Base-by-base conservation (phyloP, 2,888 invertebrate genomes). In the Parnassius mnemosyne region DNA sequence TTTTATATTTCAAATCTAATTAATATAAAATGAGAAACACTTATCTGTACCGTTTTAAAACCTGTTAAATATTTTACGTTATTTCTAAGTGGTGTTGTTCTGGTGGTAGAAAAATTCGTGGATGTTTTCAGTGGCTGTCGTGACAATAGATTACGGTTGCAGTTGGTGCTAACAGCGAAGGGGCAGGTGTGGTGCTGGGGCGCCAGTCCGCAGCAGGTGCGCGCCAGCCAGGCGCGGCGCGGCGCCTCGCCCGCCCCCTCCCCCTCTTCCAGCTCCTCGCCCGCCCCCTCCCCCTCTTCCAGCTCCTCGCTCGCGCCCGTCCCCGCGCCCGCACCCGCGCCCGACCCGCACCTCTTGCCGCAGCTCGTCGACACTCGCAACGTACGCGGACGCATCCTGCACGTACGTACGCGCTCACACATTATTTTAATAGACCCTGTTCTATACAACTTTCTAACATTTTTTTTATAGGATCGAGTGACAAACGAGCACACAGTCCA, bases 191-290 rank as follows among this genome's bases (percentile, higher is more conserved):
- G 88, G 80, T 78, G 80, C 12, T 95, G 94, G 94, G 95, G 94
- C 49, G 92, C 92, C 49, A 94, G 93, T 69, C 94, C 94, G 62
- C 93, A 94, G 77, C 92, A 92, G 44, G 87, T 94, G 46, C 89
- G 94, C 44, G 90, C 94, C 61, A 87, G 92, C 56, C 93, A 90
- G 77, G 80, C 92, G 80, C 75, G 88, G 58, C 91, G 79, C n/a
- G 74, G 87, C 11, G 66, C 78, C 44, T 74, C 75, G 25, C 75
- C 75, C 50, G 20, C 71, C 53, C 42, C 65, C 59, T 49, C 74
- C 67, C 59, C 74, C 57, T 51, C 70, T 61, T 57, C 70, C 62
- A 57, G 73, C 66, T 57, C 74, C 57, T 49, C 69, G 61, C 57
- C 70, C 61, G 57, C 73, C 51, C 55, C 64, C 46, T 64, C 55